Evolutionary conservation across 2,797 vertebrate species (phyloP).

Genomic region (Sebastiscus albofasciatus): DNA sequence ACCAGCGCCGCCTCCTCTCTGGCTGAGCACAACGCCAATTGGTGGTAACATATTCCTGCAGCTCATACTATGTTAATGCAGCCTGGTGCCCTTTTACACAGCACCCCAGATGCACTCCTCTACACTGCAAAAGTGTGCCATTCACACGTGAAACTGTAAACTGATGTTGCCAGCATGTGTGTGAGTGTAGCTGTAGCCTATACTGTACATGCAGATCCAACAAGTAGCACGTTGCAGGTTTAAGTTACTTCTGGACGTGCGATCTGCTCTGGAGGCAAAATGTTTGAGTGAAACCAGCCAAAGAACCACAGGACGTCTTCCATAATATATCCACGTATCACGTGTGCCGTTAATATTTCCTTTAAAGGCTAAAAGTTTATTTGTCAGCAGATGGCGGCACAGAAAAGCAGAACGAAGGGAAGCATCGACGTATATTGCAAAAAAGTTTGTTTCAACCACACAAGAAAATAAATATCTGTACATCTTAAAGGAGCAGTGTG

Average conservation of each 20-base stretch:
- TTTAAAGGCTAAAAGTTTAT: neutral
- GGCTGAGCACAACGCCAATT: conserved; percentile 24
- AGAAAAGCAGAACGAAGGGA: neutral
- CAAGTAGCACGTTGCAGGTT: neutral
- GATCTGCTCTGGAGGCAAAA: neutral
- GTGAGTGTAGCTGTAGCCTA: neutral
- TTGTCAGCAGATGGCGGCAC: conserved; percentile 31
- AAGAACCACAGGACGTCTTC: neutral
- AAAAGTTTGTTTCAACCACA: neutral
- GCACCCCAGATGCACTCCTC: neutral
- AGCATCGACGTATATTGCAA: neutral
- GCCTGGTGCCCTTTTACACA: conserved; percentile 32
- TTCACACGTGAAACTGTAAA: conserved; percentile 6
- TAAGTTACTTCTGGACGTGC: neutral
- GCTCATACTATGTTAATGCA: conserved; percentile 51
- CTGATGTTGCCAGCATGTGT: neutral
- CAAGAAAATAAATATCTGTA: conserved; percentile 23
- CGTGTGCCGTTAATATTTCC: neutral
- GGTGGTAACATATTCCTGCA: conserved; percentile 48
- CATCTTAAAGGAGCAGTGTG: neutral
- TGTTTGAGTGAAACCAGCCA: neutral
- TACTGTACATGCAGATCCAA: neutral
- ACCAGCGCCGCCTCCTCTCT: conserved; percentile 23
- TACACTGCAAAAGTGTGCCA: conserved; percentile 10
- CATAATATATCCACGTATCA: neutral